phyloP scores from a whole-genome alignment of 2,888 invertebrate genomes.

The Automeris io region DNA sequence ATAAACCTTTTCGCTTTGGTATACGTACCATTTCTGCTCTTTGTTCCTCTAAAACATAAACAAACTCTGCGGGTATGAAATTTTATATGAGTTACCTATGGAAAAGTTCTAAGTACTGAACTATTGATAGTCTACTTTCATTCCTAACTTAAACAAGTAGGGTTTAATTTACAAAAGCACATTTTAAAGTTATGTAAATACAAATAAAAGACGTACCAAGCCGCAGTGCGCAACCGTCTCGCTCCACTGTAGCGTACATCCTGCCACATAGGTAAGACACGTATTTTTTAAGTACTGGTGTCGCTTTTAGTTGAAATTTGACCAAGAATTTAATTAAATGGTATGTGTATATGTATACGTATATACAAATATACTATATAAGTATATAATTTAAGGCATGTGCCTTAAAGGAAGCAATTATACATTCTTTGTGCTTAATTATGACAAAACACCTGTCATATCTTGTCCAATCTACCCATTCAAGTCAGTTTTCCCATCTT shows the following conservation, averaged over 20 bases:
- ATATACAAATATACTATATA: too few relatives aligned
- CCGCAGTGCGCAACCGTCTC: slow-evolving; percentile 68
- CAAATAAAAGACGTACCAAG: slow-evolving; percentile 37
- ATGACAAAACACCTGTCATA: too few relatives aligned
- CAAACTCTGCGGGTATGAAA: slow-evolving; percentile 29
- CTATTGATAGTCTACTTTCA: slow-evolving; percentile 11
- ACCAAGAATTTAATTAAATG: too few relatives aligned
- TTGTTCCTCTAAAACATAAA: slow-evolving; percentile 18
- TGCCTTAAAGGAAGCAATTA: too few relatives aligned
- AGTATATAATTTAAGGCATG: too few relatives aligned
- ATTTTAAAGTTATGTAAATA: slow-evolving; percentile 17
- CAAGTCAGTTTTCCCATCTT: too few relatives aligned
- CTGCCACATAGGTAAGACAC: slow-evolving; percentile 58
- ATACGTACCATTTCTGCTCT: neutral
- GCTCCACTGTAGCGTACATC: slow-evolving; percentile 73
- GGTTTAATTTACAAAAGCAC: slow-evolving; percentile 18
- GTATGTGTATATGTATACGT: too few relatives aligned
- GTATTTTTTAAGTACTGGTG: slow-evolving; percentile 26
- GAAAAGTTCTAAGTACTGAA: slow-evolving; percentile 22
- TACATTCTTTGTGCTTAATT: too few relatives aligned
- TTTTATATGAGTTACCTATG: slow-evolving; percentile 21
- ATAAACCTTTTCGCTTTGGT: slow-evolving; percentile 17
- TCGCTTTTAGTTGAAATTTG: too few relatives aligned
- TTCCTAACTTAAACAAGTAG: slow-evolving; percentile 10
- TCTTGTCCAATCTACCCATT: too few relatives aligned